Base-by-base conservation (phyloP, 1,140 invertebrate species). In the Meloidogyne chitwoodi region DNA sequence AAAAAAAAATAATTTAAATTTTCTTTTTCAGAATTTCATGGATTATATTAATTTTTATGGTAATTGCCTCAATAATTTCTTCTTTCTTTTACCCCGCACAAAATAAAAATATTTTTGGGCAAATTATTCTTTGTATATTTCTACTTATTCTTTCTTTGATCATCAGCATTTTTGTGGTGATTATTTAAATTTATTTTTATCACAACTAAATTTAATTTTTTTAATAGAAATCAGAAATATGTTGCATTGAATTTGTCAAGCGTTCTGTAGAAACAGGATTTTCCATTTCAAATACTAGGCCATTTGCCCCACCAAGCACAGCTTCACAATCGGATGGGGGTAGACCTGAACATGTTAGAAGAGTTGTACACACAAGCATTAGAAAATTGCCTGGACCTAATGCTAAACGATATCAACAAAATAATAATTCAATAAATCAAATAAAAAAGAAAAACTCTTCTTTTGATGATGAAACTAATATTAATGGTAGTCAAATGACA, bases 181-280 rank as follows among this genome's bases (percentile, higher is more conserved):
- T 78, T 24, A 69, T 29, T 14, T 5, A 27, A 4, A 16, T 26
- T 10, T 31, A 27, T 41, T 56, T n/a, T n/a, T n/a, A n/a, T n/a
- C n/a, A n/a, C n/a, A n/a, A n/a, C n/a, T n/a, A 75, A 38, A n/a
- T 67, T 16, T 61, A 68, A 26, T 68, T 70, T 24, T 61, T 14
- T 65, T 65, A 38, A 12, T 66, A 83, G 82, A 69, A 69, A 61
- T 38, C 76, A 66, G 75, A 81, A 77, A 77, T 83, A 19, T 24
- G 70, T 24, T 83, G 82, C 68, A 65, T 63, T 27, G 71, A 83
- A 31, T 83, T 83, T 65, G 73, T 83, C 26, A 83, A 83, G 65
- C 56, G 74, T 27, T 83, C 82, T 3, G 80, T 73, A 6, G 82
- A 83, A 19, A 83, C 83, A 2, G 82, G 82, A n/a, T 83, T 74